These are phyloP conservation scores for Drosophila kokeensis DNA, from an alignment of 2,888 invertebrate genomes.

Conservation along the genomic window DNA sequence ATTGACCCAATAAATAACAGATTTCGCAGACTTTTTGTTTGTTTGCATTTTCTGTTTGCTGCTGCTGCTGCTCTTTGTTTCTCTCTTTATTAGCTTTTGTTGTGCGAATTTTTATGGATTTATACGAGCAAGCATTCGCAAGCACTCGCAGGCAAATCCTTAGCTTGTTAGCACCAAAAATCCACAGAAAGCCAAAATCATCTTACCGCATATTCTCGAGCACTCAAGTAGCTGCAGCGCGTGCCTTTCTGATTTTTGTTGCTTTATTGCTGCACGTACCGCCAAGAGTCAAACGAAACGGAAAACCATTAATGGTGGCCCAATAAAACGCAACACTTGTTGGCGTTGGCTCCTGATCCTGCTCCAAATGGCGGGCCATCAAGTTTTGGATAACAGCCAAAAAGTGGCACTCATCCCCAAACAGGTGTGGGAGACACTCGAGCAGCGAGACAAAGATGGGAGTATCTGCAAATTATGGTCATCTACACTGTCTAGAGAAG, in stretches of 20 bases:
- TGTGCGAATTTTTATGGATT: constrained; percentile 61
- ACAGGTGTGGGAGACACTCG: constrained; percentile 18
- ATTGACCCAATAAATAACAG: constrained; percentile 77
- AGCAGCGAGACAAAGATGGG: constrained; percentile 8
- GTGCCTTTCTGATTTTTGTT: constrained; percentile 23
- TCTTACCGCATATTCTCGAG: constrained; percentile 12
- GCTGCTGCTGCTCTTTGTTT: too few species aligned
- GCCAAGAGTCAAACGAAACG: constrained; percentile 27
- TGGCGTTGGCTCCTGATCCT: constrained; percentile 56
- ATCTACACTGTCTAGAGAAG: constrained; percentile 52
- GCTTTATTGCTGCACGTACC: constrained; percentile 61
- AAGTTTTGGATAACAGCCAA: constrained; percentile 24
- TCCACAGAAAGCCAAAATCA: constrained; percentile 10
- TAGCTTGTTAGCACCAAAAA: constrained; percentile 45
- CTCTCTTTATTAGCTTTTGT: constrained; percentile 36
- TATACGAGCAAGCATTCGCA: constrained; percentile 37
- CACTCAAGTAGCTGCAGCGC: constrained; percentile 67
- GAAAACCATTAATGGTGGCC: constrained; percentile 63
- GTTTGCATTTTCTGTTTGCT: constrained; percentile 9
- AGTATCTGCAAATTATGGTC: constrained; percentile 62
- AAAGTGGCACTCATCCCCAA: constrained; percentile 9
- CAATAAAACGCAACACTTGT: constrained; percentile 79
- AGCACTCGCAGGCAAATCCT: constrained; percentile 32
- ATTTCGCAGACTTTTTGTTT: constrained; percentile 43
- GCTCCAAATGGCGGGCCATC: constrained; percentile 34